Evolutionary conservation across 2,113 vertebrate species (phyloP), one percentile per base, ranked within the genome.

Genomic region (Corythaixoides concolor): DNA sequence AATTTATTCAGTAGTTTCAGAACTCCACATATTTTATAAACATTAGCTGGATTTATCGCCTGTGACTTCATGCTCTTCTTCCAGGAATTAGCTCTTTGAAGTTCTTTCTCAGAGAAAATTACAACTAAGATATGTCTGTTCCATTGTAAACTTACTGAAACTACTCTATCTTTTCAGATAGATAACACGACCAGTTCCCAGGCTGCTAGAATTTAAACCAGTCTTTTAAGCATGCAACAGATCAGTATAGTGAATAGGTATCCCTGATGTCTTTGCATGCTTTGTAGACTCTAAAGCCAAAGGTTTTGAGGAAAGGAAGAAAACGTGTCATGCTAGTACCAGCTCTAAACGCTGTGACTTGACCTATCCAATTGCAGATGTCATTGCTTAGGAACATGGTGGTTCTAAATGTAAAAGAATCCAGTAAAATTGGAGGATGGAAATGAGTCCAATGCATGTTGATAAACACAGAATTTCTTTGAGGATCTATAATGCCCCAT

Each of bases 31-130:
- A 59, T 87, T 94, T 91, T 76, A 90, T 74, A 93, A 94, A 63
- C 76, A 94, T 91, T 86, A 94, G 41, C 22, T 88, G 41, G 73
- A 96, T 96, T 95, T 95, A 94, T 95, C 1, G 2, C 21, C 60
- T 84, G 58, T 81, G 69, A 88, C 30, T 94, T 84, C 53, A 76
- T 55, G 58, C 13, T 90, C 33, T 89, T 90, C 60, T 96, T 95
- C 96, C 85, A 94, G 85, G 88, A 97, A 97, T 89, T 73, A 74
- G 59, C 43, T 73, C 88, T 96, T 91, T 95, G 91, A 97, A 95
- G 85, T 87, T 33, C 26, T 92, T 95, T 94, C 35, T 76, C 85
- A 92, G 88, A 85, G 88, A 78, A 49, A 74, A 70, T 75, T 89
- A n/a, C n/a, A 80, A 63, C 27, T 53, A 23, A 58, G n/a, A 67